Percentiles rank a stretch among this genome's conserved stretches.
These are phyloP conservation scores for Climacteris rufus DNA, from an alignment of 2,113 vertebrate species.

Conservation along the genomic window DNA sequence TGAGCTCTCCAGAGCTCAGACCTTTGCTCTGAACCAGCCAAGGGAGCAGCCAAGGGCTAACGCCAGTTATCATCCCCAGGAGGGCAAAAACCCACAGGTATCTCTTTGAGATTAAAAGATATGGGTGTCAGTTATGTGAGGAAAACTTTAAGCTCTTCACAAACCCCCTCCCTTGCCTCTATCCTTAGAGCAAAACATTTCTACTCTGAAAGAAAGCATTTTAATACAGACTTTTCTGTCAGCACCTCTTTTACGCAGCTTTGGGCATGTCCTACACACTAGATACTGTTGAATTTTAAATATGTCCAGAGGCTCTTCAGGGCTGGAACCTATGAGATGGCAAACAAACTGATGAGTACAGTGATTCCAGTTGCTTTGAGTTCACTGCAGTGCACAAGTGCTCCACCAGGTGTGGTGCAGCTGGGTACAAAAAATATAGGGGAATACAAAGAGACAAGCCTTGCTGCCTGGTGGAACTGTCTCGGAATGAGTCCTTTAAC, in stretches of 20 bases:
- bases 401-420: not conserved
- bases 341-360: not conserved
- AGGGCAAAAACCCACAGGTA: not conserved
- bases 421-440: not conserved
- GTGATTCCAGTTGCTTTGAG: not conserved
- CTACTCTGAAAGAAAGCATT: not conserved
- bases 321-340: not conserved
- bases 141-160: rapidly evolving
- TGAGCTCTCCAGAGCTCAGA: not conserved
- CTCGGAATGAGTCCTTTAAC: rapidly evolving
- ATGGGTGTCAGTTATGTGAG: not conserved
- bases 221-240: not conserved
- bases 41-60: not conserved
- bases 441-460: not conserved
- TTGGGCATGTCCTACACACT: rapidly evolving
- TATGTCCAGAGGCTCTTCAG: not conserved
- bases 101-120: not conserved
- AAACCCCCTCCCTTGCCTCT: not conserved
- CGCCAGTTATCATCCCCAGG: rapidly evolving
- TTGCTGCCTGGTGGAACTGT: not conserved
- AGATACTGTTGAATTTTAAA: not conserved
- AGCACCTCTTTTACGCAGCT: not conserved
- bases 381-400: rapidly evolving
- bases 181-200: not conserved
- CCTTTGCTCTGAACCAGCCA: not conserved